Evolutionary conservation across 2,113 vertebrate genomes (phyloP).

Genomic region (Terrapene triunguis): DNA sequence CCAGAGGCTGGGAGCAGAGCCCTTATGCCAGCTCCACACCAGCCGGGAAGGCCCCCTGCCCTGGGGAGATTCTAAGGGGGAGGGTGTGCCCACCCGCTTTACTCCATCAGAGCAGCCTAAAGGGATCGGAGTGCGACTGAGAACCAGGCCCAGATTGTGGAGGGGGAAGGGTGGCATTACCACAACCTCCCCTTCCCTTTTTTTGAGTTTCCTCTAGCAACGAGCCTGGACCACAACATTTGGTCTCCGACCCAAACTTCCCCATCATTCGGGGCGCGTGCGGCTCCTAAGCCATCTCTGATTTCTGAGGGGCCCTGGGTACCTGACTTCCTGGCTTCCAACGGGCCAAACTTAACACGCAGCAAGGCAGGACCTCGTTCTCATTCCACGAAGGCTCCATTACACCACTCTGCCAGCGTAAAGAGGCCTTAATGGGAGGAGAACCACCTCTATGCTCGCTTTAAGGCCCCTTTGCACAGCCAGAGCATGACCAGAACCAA

Average conservation of each 20-base stretch:
- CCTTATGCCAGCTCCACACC: rapidly evolving
- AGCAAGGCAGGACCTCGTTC: background rate
- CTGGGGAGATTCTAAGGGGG: background rate
- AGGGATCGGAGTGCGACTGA: background rate
- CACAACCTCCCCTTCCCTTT: slow-evolving; percentile 67
- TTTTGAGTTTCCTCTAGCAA: slow-evolving; percentile 55
- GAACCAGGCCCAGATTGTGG: slow-evolving; percentile 53
- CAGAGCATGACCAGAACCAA: background rate
- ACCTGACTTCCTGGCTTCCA: background rate
- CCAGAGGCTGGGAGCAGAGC: background rate
- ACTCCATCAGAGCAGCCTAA: rapidly evolving
- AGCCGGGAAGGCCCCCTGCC: rapidly evolving
- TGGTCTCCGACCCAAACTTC: slow-evolving; percentile 5
- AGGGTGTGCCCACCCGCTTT: rapidly evolving
- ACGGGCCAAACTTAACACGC: background rate
- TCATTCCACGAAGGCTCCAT: background rate
- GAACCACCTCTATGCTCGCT: rapidly evolving
- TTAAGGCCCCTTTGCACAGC: background rate
- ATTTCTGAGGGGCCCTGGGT: background rate
- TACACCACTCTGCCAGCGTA: background rate
- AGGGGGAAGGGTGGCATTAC: slow-evolving; percentile 44
- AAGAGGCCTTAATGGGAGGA: background rate
- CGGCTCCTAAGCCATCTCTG: background rate
- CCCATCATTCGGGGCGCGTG: rapidly evolving
- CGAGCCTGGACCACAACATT: background rate